These are phyloP conservation scores for Rhombomys opimus DNA, from an alignment of 2,113 vertebrate genomes.

Conservation along the genomic window DNA sequence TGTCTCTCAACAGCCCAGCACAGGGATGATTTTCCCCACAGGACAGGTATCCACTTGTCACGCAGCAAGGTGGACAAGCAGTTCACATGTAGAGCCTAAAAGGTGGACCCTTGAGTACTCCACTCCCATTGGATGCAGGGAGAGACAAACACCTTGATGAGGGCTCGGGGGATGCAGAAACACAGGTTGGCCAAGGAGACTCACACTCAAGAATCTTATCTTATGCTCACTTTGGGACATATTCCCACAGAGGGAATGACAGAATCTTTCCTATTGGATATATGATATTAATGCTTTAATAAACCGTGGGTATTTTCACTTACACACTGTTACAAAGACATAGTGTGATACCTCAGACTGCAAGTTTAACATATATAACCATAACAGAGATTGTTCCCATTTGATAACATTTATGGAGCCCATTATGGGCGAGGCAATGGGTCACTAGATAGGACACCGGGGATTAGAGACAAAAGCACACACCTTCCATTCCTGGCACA, in stretches of 20 bases:
- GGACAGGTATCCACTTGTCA: background rate
- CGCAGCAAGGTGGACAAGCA: background rate
- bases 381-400: background rate
- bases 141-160: accelerated
- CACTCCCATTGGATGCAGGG: background rate
- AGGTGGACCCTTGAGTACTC: background rate
- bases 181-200: background rate
- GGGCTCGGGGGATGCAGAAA: no score
- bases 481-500: background rate
- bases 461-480: background rate
- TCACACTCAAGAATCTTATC: background rate
- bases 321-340: background rate
- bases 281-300: background rate
- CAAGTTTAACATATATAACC: background rate
- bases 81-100: background rate
- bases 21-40: background rate
- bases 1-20: background rate
- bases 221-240: accelerated
- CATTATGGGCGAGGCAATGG: no score
- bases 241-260: background rate
- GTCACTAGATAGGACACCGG: background rate
- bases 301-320: background rate
- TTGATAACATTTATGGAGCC: background rate
- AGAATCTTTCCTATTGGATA: background rate
- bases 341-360: accelerated